Evolutionary conservation across 2,888 invertebrate species (phyloP), one percentile per base, ranked within the genome.

Genomic region (Nudaria mundana): DNA sequence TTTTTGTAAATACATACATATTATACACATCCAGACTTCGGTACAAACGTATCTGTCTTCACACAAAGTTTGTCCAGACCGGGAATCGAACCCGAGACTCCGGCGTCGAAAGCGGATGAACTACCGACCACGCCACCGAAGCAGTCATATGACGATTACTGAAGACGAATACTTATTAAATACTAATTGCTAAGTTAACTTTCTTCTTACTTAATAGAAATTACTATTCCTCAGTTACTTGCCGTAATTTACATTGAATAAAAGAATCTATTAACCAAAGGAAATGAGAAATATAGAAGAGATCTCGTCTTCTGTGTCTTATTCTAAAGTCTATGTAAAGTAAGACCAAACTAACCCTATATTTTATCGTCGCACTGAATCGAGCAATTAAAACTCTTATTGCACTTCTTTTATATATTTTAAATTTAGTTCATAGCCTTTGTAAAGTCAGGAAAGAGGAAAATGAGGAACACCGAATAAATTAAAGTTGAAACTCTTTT

Each of bases 201-300:
- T 63, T 60, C 67, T 44, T 71, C 70, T 69, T 70, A 75, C 70
- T 69, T 70, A 75, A 76, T 75, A 73, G 66, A 69, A 69, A 72
- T 67, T 69, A 72, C 65, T 75, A 62, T 62, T 52, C 43, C 50
- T 54, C 58, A 58, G 66, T 68, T 65, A 64, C 66, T 71, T 53
- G 41, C 61, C 53, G 58, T 60, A 62, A 65, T 59, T n/a, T n/a
- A n/a, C n/a, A n/a, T 61, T 60, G 55, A 52, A 62, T 63, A 55
- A 68, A 73, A 71, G 76, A 75, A 78, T 69, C 71, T 76, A 76
- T 76, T 76, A 76, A 60, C 63, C 44, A 48, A 53, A 63, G 66
- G 54, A 63, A 56, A 63, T 63, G 57, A 57, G 67, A 63, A 66
- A 65, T 66, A 48, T 56, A 54, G 51, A 41, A 40, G 44, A 48